phyloP scores from a whole-genome alignment of 2,888 invertebrate species.

The Chrysodeixis includens region DNA sequence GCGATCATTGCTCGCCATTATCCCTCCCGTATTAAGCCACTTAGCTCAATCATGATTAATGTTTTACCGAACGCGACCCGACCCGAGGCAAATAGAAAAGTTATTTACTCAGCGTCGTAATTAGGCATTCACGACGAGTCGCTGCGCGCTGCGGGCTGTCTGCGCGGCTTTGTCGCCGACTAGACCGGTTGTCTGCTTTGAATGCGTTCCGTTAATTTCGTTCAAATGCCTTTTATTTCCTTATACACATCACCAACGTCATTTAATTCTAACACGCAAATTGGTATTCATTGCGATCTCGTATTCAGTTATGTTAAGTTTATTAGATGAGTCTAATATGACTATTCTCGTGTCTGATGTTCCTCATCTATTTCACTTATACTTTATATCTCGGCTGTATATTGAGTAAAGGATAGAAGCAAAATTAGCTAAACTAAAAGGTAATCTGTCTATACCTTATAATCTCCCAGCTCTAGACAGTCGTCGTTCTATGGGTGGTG shows the following conservation, averaged over 20 bases:
- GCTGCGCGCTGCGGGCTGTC: slow-evolving; percentile 82
- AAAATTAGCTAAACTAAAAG: neutral
- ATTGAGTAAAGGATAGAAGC: too few species aligned
- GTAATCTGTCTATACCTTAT: neutral
- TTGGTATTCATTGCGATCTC: neutral
- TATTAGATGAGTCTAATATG: neutral
- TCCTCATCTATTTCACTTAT: too few species aligned
- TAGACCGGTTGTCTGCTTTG: slow-evolving; percentile 81
- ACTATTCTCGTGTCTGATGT: neutral
- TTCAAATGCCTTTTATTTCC: slow-evolving; percentile 62
- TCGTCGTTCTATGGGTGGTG: slow-evolving; percentile 52
- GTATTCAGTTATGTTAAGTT: neutral
- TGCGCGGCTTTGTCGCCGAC: slow-evolving; percentile 77
- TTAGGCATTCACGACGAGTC: slow-evolving; percentile 88
- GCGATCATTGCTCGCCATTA: slow-evolving; percentile 88
- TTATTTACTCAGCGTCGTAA: slow-evolving; percentile 87
- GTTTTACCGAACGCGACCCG: slow-evolving; percentile 86
- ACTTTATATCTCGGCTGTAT: too few species aligned
- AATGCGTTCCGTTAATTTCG: slow-evolving; percentile 68
- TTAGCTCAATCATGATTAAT: slow-evolving; percentile 90
- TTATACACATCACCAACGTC: slow-evolving; percentile 37
- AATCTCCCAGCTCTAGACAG: slow-evolving; percentile 36
- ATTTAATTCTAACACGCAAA: slow-evolving; percentile 19
- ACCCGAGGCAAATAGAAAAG: slow-evolving; percentile 87
- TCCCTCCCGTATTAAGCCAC: slow-evolving; percentile 89